These are phyloP conservation scores for Dasysyrphus albostriatus DNA, from an alignment of 2,888 invertebrate genomes.

Conservation along the genomic window DNA sequence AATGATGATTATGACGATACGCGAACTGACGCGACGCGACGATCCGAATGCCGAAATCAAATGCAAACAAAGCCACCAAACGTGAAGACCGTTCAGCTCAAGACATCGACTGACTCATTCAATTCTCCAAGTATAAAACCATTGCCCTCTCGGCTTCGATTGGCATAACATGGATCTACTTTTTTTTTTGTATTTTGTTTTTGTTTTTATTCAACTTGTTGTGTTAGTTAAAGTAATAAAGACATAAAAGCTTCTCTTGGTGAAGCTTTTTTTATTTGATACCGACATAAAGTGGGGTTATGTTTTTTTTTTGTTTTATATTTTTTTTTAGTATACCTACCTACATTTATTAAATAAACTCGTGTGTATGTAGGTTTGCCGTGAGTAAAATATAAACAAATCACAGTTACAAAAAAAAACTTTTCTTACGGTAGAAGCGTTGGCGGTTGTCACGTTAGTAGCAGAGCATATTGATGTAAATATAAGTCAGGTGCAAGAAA, in stretches of 20 bases:
- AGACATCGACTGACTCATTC: conserved; percentile 68
- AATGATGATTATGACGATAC: neutral
- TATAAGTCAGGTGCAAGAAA: neutral
- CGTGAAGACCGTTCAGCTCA: conserved; percentile 53
- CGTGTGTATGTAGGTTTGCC: neutral
- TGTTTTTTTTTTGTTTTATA: neutral
- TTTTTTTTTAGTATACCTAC: neutral
- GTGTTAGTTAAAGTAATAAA: conserved; percentile 26
- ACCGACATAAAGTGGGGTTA: conserved; percentile 8
- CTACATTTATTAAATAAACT: neutral
- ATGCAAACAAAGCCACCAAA: conserved; percentile 44
- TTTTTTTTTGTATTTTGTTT: conserved; percentile 34
- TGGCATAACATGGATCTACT: conserved; percentile 42
- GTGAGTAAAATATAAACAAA: neutral
- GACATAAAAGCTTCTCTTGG: conserved; percentile 53
- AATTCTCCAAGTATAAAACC: conserved; percentile 39
- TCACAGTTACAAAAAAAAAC: neutral
- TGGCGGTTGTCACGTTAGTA: neutral
- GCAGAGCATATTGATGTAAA: neutral
- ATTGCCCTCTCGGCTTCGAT: conserved; percentile 47
- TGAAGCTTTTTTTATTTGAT: conserved; percentile 57
- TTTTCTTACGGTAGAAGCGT: neutral
- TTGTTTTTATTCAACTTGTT: conserved; percentile 29
- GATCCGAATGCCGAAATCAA: neutral
- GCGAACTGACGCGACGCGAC: conserved; percentile 2